Conservation (phyloP, 2,888 invertebrate species). For the Polymixis lichenea region DNA sequence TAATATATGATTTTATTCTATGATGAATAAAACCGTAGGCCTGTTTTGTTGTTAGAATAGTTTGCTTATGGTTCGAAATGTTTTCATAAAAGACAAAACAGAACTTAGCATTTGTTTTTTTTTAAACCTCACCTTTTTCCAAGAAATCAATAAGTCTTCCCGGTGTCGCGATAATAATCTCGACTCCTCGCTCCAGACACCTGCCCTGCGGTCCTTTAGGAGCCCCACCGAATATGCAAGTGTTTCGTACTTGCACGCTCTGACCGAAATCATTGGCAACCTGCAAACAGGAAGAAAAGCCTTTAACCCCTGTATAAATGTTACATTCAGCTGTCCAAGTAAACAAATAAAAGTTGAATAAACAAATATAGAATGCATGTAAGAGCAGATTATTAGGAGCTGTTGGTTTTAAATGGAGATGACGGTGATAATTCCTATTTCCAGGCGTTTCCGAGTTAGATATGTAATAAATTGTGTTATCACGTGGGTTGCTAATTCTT, state of each 20-base stretch:
- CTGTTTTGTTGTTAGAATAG: not conserved
- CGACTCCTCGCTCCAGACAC: conserved; percentile 96
- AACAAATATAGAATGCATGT: conserved; percentile 28
- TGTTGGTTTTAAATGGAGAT: conserved; percentile 11
- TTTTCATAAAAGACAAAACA: not conserved
- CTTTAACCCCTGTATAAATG: conserved; percentile 11
- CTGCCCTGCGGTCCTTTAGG: conserved; percentile 98
- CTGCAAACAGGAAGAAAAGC: conserved; percentile 80
- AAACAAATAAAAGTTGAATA: conserved; percentile 22
- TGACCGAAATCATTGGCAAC: conserved; percentile 98
- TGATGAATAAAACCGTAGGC: not conserved
- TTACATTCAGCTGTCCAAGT: not conserved
- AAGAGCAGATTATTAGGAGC: conserved; percentile 49
- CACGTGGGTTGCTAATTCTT: not conserved
- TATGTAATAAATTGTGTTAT: not conserved
- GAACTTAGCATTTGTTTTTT: not conserved
- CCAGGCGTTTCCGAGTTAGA: conserved; percentile 27
- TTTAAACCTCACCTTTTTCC: conserved; percentile 91
- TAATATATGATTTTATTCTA: no score
- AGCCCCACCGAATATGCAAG: conserved; percentile 99
- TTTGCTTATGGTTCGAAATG: not conserved
- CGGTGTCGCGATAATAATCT: conserved; percentile 99
- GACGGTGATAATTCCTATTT: conserved; percentile 10
- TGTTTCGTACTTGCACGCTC: conserved; percentile 96
- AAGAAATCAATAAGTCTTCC: conserved; percentile 98